A percentile compares a stretch with the other conserved stretches of the same genome.
Conservation (phyloP, 2,797 vertebrate species). For the Labroides dimidiatus region DNA sequence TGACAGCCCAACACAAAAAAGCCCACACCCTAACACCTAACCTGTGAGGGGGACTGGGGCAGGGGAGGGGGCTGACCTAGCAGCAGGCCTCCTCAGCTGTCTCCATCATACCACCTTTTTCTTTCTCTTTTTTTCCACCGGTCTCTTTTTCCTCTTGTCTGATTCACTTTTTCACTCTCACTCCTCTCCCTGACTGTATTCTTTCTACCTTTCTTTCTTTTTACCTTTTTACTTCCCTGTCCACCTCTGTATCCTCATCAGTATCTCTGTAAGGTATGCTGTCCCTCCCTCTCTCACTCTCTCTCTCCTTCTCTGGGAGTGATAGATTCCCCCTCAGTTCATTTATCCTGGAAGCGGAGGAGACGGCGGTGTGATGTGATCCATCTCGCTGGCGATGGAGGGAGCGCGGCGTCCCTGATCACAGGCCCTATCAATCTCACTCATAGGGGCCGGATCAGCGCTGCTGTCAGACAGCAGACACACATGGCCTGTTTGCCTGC, state of each 20-base stretch:
- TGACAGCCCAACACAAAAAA: constrained; percentile 83
- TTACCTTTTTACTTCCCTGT: constrained; percentile 34
- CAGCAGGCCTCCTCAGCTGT: constrained; percentile 69
- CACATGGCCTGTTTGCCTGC: constrained; percentile 70
- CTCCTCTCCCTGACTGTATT: constrained; percentile 32
- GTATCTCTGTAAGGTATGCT: constrained; percentile 65
- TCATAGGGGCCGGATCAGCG: constrained; percentile 84
- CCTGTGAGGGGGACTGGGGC: constrained; percentile 77
- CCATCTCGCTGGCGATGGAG: constrained; percentile 84
- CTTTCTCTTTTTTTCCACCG: constrained; percentile 16
- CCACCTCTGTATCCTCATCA: constrained; percentile 56
- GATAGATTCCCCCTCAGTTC: constrained; percentile 87
- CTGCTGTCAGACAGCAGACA: constrained; percentile 81
- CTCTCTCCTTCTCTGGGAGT: constrained; percentile 77
- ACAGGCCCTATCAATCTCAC: constrained; percentile 87
- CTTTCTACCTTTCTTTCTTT: constrained; percentile 53
- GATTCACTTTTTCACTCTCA: constrained; percentile 35
- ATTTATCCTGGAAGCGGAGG: constrained; percentile 87
- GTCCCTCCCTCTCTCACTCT: constrained; percentile 55
- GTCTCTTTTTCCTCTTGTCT: constrained; percentile 29
- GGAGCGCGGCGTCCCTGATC: constrained; percentile 85
- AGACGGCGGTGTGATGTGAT: constrained; percentile 84
- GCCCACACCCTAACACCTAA: constrained; percentile 83
- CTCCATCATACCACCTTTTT: constrained; percentile 55
- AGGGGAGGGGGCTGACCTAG: constrained; percentile 67